Percentiles rank a stretch among this genome's conserved stretches.
Evolutionary conservation across 2,113 vertebrate genomes (phyloP).

Genomic region (Cyanoderma ruficeps): DNA sequence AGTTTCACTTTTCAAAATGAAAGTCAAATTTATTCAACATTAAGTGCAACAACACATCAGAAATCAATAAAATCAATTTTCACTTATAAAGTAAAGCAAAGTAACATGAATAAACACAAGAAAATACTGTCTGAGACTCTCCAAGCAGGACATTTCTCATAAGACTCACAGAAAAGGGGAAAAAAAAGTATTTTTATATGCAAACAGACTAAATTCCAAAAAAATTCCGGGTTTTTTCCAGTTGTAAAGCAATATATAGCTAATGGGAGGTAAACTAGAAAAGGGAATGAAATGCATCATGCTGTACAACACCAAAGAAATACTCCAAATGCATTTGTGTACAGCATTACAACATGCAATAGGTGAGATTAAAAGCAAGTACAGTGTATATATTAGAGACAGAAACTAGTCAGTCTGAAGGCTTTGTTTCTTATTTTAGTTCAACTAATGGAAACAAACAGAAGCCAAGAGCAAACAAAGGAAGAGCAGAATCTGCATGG

Average conservation of each 20-base stretch:
- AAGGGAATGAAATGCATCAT: conserved; percentile 56
- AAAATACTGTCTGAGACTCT: conserved; percentile 61
- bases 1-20: conserved; percentile 57
- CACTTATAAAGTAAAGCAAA: conserved; percentile 67
- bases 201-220: conserved; percentile 44
- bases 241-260: conserved; percentile 57
- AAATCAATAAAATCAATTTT: conserved; percentile 68
- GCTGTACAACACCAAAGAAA: conserved; percentile 59
- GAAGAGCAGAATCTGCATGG: conserved; percentile 15
- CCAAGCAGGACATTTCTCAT: conserved; percentile 59
- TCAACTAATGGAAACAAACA: conserved; percentile 37
- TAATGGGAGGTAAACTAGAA: conserved; percentile 35
- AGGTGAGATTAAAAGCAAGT: conserved; percentile 50
- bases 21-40: conserved; percentile 69
- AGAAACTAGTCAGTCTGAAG: conserved; percentile 44
- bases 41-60: conserved; percentile 64
- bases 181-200: background rate
- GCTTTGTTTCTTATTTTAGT: conserved; percentile 37
- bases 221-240: conserved; percentile 36
- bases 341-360: conserved; percentile 59
- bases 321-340: conserved; percentile 47
- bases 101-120: conserved; percentile 64
- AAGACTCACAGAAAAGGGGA: conserved; percentile 34
- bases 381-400: conserved; percentile 17
- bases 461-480: conserved; percentile 14